Evolutionary conservation across 2,797 vertebrate genomes (phyloP), one percentile per base, ranked within the genome.

Genomic region (Sebastes iracundus): DNA sequence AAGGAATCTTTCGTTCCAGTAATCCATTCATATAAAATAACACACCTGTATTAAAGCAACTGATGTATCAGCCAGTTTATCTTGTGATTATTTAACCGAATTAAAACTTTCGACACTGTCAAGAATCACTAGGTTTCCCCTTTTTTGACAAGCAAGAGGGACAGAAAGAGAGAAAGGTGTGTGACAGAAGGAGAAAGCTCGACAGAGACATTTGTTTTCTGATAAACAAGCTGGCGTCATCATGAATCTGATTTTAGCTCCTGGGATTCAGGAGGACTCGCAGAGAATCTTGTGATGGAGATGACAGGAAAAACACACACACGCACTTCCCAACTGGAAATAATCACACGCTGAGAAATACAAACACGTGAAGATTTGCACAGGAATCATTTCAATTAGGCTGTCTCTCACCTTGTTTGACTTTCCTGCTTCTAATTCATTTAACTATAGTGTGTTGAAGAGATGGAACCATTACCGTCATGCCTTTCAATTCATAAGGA

Each of bases 191-290:
- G 76, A 59, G 11, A n/a, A 46, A 63, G 74, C 66, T 76, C 30
- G 7, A 75, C 75, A 75, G 70, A 61, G 65, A 77, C 46, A 75
- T 86, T 93, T 93, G 93, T 91, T 91, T 90, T 83, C 83, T 83
- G 75, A 91, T 81, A 90, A 91, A 92, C 87, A 89, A 83, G 67
- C 74, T 2, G 46, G 6, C 9, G 82, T 92, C 85, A 77, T 90
- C 85, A 87, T 85, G 22, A 86, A 90, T 90, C 91, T 77, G 83
- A 88, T 90, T 91, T 91, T 87, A 90, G 86, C 86, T 86, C 62
- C 81, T 77, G 84, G 87, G 87, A 92, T 87, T 86, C 71, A 85
- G 76, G 61, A 72, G 65, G 81, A 88, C 86, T 85, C 63, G 27
- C 80, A 76, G 77, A 86, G 83, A 65, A 79, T 92, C 91, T 90